Evolutionary conservation across 2,888 invertebrate genomes (phyloP), one percentile per base, ranked within the genome.

Genomic region (Opisthograptis luteolata): DNA sequence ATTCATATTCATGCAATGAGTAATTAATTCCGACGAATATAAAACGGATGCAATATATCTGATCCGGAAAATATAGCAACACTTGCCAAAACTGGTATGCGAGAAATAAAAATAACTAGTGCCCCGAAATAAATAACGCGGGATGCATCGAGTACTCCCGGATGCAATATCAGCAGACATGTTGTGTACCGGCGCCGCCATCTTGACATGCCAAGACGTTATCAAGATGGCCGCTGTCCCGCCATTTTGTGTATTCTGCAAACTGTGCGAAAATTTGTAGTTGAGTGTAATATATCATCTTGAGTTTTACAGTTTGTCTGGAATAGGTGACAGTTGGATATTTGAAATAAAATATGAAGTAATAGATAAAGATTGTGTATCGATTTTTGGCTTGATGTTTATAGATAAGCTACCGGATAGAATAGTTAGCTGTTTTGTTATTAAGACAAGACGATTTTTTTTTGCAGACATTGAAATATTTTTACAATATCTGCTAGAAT

Each of bases 141-240:
- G 20, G 42, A 37, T 55, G 42, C 46, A 55, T 48, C 51, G 34
- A 55, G 48, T 35, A 56, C 42, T 55, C 52, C 51, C 66, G 66
- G 67, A 66, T 65, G 65, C 63, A 49, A 54, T 58, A 51, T 67
- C 69, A 66, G 68, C 62, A 61, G 57, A 61, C 61, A 53, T 55
- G 62, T 55, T 55, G 58, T 57, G 63, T 34, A 4, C 32, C 24
- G 30, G 17, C 47, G 37, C 58, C 54, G 58, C 60, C 61, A 63
- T 64, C 62, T 67, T 68, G 70, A 64, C 69, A 52, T 58, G 53
- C 57, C 50, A 54, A 60, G 53, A 51, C 49, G 42, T 58, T 69
- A 75, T 70, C 75, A 64, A 70, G 67, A 73, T 72, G 66, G 57
- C 55, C 32, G 17, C 36, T 20, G 41, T 32, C 28, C 35, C 37